Base-by-base conservation (phyloP, 1,140 invertebrate genomes). In the Mizuhopecten yessoensis region DNA sequence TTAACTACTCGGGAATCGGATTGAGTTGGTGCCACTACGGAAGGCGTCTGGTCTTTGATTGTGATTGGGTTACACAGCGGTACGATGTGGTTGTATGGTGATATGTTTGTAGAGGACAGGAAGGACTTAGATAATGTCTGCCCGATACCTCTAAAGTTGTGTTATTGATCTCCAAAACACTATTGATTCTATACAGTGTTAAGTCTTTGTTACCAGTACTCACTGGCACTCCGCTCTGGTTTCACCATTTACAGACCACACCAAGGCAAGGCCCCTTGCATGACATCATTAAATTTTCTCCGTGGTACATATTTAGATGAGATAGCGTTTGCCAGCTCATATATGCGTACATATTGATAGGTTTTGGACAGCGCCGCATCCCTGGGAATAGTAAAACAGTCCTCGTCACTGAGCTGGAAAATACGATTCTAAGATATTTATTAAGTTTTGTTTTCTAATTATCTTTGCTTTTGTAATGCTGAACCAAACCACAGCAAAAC, bases 331-430 rank as follows among this genome's bases (percentile, higher is more conserved):
- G 57, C 57, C 57, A 75, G 57, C 57, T 75, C 57, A 75, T 75
- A 75, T 75, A 75, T 75, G 57, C 57, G 57, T 75, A 75, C 57
- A 75, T 75, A 75, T 75, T 75, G 23, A 75, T 75, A 75, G 57
- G 57, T 75, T 75, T 75, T 75, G 57, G 57, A 75, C 57, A 75
- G 57, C 57, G 5, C 1, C 11, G n/a, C 29, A 7, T 75, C 57
- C 57, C 5, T 29, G 57, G 57, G 57, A 75, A 75, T 75, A 75
- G 23, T 75, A n/a, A 75, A 75, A 75, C 29, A 75, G n/a, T 75
- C 57, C 29, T 11, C n/a, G n/a, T 75, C 57, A 75, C 5, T 75
- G 57, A 75, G n/a, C 57, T 75, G 57, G 57, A 75, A 75, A 75
- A 75, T 75, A 75, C 29, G 23, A 75, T 29, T 75, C 57, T 75